Percentiles rank a stretch among this genome's conserved stretches.
Evolutionary conservation across 92 coral and sea anemone genomes (phyloP).

Genomic region (Palythoa grandiflora): DNA sequence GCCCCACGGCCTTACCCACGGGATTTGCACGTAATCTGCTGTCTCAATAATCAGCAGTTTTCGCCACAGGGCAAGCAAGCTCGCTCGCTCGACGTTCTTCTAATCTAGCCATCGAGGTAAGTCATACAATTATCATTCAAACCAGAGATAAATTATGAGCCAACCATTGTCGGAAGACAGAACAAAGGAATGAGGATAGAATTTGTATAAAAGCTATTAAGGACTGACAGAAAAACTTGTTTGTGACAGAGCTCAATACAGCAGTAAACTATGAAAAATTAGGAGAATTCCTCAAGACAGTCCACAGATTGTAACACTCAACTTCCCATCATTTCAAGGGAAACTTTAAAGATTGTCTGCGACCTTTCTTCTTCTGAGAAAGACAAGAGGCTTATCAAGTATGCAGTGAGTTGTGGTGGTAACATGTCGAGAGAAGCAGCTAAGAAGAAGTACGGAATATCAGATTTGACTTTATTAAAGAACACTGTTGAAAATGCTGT

Average conservation of each 20-base stretch:
- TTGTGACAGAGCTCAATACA: slow-evolving; percentile 26
- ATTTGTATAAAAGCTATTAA: too few relatives aligned
- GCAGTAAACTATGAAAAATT: slow-evolving; percentile 40
- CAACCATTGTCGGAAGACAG: too few relatives aligned
- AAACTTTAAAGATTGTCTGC: slow-evolving; percentile 70
- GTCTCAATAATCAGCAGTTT: too few relatives aligned
- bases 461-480: slow-evolving; percentile 52
- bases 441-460: slow-evolving; percentile 60
- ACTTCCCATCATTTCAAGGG: slow-evolving; percentile 46
- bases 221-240: neutral
- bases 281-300: slow-evolving; percentile 40
- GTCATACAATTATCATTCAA: too few relatives aligned
- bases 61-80: too few relatives aligned
- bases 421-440: slow-evolving; percentile 60
- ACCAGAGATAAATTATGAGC: too few relatives aligned
- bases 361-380: slow-evolving; percentile 70
- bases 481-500: slow-evolving; percentile 50
- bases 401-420: slow-evolving; percentile 53
- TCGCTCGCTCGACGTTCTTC: too few relatives aligned
- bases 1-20: too few relatives aligned
- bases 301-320: neutral
- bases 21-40: too few relatives aligned
- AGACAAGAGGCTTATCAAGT: slow-evolving; percentile 63
- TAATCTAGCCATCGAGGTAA: too few relatives aligned
- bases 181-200: too few relatives aligned